Percentiles rank a stretch among this genome's conserved stretches.
These are phyloP conservation scores for Phalacrocorax carbo DNA, from an alignment of 2,113 vertebrate genomes.

Conservation along the genomic window DNA sequence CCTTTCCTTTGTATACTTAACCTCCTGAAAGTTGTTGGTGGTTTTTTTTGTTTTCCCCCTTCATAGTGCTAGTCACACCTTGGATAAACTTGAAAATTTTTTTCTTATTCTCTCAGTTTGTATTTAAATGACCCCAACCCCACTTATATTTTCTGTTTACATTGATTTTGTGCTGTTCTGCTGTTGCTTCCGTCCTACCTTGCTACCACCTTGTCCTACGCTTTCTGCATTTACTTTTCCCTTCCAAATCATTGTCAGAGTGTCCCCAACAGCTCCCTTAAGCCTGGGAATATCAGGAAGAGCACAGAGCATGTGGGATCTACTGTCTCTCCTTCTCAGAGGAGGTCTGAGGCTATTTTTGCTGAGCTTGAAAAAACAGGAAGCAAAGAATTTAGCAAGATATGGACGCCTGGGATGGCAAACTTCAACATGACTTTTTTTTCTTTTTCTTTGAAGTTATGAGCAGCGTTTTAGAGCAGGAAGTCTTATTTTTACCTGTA, in stretches of 20 bases:
- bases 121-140: neutral
- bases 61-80: neutral
- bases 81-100: neutral
- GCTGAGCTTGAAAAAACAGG: neutral
- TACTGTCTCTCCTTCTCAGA: neutral
- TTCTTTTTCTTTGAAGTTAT: neutral
- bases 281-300: neutral
- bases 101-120: neutral
- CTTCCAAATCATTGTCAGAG: neutral
- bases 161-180: neutral
- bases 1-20: neutral
- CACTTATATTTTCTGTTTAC: neutral
- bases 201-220: neutral
- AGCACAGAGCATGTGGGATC: accelerated
- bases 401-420: neutral
- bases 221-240: neutral
- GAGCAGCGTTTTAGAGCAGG: neutral
- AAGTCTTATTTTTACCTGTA: neutral
- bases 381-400: neutral
- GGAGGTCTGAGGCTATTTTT: neutral
- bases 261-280: neutral
- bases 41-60: neutral
- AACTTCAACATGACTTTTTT: neutral
- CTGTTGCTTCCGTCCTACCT: neutral
- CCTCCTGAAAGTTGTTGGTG: neutral